Percentiles rank a stretch among this genome's conserved stretches.
Evolutionary conservation across 2,113 vertebrate species (phyloP).

Genomic region (Mastomys coucha): DNA sequence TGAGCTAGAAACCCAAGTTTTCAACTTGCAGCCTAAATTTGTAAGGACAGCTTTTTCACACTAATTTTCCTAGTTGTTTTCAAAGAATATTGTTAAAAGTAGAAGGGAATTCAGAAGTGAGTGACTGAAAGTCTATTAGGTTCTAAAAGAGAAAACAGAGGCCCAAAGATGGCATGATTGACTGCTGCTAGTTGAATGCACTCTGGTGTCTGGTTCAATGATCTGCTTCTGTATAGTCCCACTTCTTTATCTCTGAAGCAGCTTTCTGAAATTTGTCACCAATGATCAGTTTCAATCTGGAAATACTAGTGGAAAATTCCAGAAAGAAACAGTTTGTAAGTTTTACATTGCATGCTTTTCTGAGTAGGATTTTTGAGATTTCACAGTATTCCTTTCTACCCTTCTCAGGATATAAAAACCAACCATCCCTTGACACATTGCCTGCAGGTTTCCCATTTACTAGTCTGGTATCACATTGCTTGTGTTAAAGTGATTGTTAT

Average conservation of each 20-base stretch:
- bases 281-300: background rate
- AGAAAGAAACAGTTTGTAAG: background rate
- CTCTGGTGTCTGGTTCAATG: background rate
- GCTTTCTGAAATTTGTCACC: background rate
- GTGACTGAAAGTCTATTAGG: background rate
- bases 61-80: constrained; percentile 28
- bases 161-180: background rate
- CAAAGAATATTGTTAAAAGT: constrained; percentile 41
- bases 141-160: constrained; percentile 38
- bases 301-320: background rate
- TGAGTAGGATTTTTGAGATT: background rate
- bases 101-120: constrained; percentile 55
- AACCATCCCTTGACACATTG: background rate
- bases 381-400: background rate
- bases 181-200: background rate
- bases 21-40: background rate
- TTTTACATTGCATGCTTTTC: background rate
- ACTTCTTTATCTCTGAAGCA: background rate
- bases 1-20: constrained; percentile 12
- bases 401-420: background rate
- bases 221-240: background rate
- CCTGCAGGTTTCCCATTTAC: background rate
- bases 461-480: background rate
- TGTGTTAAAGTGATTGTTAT: background rate
- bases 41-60: constrained; percentile 14